These are phyloP conservation scores for Trematocara nigrifrons DNA, from an alignment of 2,113 vertebrate genomes.

Conservation along the genomic window DNA sequence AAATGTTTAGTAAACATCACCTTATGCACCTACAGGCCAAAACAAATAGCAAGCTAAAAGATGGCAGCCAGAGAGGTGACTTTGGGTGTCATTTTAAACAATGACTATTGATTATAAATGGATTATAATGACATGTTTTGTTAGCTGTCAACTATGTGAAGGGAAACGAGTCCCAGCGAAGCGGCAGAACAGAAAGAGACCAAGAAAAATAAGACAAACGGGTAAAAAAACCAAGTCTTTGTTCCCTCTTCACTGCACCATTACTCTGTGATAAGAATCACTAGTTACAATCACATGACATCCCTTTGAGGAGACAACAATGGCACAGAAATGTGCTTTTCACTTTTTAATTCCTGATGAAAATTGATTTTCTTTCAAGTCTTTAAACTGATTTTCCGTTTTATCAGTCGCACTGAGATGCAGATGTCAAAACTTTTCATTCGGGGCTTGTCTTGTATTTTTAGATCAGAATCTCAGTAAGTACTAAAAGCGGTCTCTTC, in stretches of 20 bases:
- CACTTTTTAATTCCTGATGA: background rate
- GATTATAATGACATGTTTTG: background rate
- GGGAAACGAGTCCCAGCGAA: background rate
- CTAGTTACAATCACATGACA: background rate
- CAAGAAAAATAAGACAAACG: background rate
- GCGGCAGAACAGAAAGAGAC: background rate
- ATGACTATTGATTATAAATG: background rate
- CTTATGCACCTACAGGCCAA: background rate
- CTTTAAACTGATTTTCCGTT: background rate
- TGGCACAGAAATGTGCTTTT: background rate
- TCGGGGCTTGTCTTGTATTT: background rate
- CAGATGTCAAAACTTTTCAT: background rate
- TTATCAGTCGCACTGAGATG: background rate
- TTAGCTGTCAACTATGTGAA: background rate
- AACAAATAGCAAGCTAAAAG: background rate
- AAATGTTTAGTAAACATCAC: background rate
- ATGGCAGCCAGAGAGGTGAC: background rate
- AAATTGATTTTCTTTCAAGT: background rate
- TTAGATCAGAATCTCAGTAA: background rate
- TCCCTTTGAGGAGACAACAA: background rate
- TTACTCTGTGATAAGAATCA: background rate
- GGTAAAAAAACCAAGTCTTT: background rate
- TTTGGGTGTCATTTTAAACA: background rate
- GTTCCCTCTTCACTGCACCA: background rate
- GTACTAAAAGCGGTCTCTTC: background rate